Evolutionary conservation across 2,888 invertebrate genomes (phyloP), one percentile per base, ranked within the genome.

Genomic region (Torymus texanus): DNA sequence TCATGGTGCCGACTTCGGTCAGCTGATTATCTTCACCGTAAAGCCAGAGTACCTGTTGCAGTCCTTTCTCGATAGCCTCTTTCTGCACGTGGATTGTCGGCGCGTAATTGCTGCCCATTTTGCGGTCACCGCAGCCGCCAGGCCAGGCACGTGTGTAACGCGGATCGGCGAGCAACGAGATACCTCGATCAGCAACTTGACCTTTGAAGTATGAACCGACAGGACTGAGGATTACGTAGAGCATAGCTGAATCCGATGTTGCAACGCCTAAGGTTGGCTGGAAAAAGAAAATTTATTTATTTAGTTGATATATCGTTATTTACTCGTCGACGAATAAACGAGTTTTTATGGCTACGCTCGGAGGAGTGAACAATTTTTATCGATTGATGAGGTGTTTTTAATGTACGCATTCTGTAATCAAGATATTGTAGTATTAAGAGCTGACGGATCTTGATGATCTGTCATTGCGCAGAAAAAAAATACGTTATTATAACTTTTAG

Each of bases 1-100:
- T 99, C 99, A 99, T 99, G 14, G 98, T 97, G 73, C 99, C 99
- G 65, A 97, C 98, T 93, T 99, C 99, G 0, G 99, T 99, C 41
- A 99, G 89, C 89, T 97, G 94, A 88, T 98, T 95, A 86, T 99
- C 95, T 0, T 96, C 95, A 2, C 98, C 99, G 88, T 95, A 98
- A 59, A 99, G 92, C 99, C 99, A 99, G 75, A 99, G 90, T 11
- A 98, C 97, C 91, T 99, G 99, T 85, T 98, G 97, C 83, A 97
- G 94, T 0, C 97, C 97, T 86, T 93, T 92, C 78, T 93, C 92
- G 0, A 91, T 91, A 0, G 96, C 95, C 86, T 95, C 93, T 68
- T 96, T 95, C 87, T 96, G 96, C 59, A 96, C 94, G 85, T 95
- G 94, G 86, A 97, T 95, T 8, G 97, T 97, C 29, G 97, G 97